Evolutionary conservation across 1,140 invertebrate genomes (phyloP), one percentile per base, ranked within the genome.

Genomic region (Drosophila sp.): DNA sequence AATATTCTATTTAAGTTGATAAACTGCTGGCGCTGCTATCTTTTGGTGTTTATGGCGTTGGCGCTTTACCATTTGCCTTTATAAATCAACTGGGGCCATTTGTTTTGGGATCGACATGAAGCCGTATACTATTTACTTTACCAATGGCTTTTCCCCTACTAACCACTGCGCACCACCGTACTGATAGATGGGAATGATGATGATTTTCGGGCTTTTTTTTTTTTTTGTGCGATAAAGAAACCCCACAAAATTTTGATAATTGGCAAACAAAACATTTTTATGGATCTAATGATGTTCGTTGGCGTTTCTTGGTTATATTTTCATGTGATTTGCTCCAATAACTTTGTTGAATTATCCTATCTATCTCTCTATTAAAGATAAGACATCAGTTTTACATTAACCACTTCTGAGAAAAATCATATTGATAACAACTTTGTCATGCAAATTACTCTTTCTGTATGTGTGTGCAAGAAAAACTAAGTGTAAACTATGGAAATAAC

Each of bases 11-110:
- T 23, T 23, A 8, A 47, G 17, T 50, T 50, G 44, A 30, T 70
- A 54, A 64, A 72, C 70, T 78, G 79, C 69, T 80, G 61, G 27
- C 72, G 68, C 57, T 83, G 68, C 57, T 83, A 73, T 50, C 61
- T 63, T 41, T 38, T 41, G 41, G 60, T 69, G 57, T 83, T 86
- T 86, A 85, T 82, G 66, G 70, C 64, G 54, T 29, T 70, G 70
- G 73, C 77, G 80, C 80, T 84, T 84, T 68, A 29, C 56, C 25
- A 10, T 50, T 50, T 6, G 75, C 58, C 81, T 76, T 78, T 85
- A 81, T 85, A 85, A 85, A 84, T 86, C 70, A 79, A 69, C 74
- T 64, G 58, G 55, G 60, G 29, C 44, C 72, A 72, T 83, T 77
- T 78, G 60, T 75, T 84, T 71, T 70, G 44, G 66, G 54, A 66